phyloP scores from a whole-genome alignment of 1,140 invertebrate genomes.

The Tribolium castaneum region DNA sequence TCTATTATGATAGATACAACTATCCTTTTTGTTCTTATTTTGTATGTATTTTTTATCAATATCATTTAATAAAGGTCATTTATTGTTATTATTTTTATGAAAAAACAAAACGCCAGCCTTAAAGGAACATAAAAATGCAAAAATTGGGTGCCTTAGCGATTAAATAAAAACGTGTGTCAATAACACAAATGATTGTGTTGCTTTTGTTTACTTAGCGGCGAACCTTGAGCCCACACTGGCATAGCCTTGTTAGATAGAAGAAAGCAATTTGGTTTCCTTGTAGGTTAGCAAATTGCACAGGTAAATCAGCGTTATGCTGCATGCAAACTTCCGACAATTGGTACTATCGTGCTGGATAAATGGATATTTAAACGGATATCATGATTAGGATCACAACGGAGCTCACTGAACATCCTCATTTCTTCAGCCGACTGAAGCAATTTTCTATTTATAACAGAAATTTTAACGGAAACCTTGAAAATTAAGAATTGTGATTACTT shows the following conservation, averaged over 20 bases:
- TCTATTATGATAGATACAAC: too few relatives aligned
- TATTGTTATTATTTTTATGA: too few relatives aligned
- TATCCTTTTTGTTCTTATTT: too few relatives aligned
- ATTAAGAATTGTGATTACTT: too few relatives aligned
- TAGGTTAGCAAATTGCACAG: background rate
- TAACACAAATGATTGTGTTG: constrained; percentile 12
- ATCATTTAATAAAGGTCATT: too few relatives aligned
- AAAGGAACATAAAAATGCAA: too few relatives aligned
- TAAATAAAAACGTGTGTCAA: background rate
- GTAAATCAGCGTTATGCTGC: background rate
- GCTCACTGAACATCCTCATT: background rate
- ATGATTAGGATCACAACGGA: background rate
- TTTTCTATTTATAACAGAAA: background rate
- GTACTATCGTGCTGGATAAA: background rate
- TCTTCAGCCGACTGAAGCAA: background rate
- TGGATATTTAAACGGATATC: background rate
- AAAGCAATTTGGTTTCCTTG: constrained; percentile 20
- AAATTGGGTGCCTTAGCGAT: background rate
- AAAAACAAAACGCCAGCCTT: too few relatives aligned
- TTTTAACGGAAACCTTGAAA: background rate
- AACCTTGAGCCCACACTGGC: constrained; percentile 5
- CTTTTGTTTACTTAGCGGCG: background rate
- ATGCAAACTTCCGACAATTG: background rate
- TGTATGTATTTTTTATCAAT: too few relatives aligned
- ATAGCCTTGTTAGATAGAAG: constrained; percentile 5